Base-by-base conservation (phyloP, 2,113 vertebrate genomes). In the Anarhynchus alexandrinus region DNA sequence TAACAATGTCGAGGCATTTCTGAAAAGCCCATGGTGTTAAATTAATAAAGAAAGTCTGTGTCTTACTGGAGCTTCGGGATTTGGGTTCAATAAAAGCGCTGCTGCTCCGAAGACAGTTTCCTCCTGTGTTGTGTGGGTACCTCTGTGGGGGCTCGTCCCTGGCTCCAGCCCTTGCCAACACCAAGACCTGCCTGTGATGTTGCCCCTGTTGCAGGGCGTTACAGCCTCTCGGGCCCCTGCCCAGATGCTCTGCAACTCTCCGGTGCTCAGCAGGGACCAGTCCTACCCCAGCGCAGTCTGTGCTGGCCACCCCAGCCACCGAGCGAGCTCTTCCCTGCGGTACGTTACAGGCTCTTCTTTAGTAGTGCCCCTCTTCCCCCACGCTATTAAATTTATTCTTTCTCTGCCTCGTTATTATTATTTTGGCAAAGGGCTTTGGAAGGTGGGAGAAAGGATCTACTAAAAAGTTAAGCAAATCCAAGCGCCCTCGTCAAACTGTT, bases 361-460 rank as follows among this genome's bases (percentile, higher is more conserved):
- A 92, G 93, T 93, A 82, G 43, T 58, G 62, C 71, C 62, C 72
- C 49, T 80, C 49, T 91, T 72, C 42, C 89, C 84, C 61, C 66
- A 40, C 13, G 7, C 70, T 69, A 21, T 79, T 93, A 76, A 55
- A 87, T 76, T 67, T 86, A 69, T 69, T 87, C 73, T 92, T 91
- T 55, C 78, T 84, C 65, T 92, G 36, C 59, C 45, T 88, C 67
- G 64, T 89, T 88, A 38, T 78, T 92, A 55, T 67, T 84, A 54
- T 74, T 73, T 69, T 95, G 83, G 94, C 88, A 85, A 42, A 96
- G 66, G 69, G 6, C n/a, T 91, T 92, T 62, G 78, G 74, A 61
- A 94, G 88, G 88, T 92, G 83, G 61, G 83, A 82, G 86, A 91
- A 94, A 54, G 81, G 77, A 47, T 61, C 81, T 55, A 38, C 87